Percentiles rank a stretch among this genome's conserved stretches.
These are phyloP conservation scores for Babylonia areolata DNA, from an alignment of 1,140 invertebrate genomes.

Conservation along the genomic window DNA sequence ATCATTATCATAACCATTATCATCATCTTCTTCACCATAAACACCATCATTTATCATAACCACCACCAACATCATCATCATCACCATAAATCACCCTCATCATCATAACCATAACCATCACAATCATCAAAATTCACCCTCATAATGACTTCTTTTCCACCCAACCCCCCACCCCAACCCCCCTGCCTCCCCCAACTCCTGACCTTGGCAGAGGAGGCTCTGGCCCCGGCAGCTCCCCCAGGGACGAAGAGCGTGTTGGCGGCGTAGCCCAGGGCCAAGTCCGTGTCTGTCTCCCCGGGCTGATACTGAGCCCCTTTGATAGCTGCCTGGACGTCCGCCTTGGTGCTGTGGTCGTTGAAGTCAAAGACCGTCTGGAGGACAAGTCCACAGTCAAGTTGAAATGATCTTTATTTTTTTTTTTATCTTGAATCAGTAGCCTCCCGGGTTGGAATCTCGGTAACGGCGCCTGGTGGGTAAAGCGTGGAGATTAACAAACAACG, in stretches of 20 bases:
- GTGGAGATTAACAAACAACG: too few species aligned
- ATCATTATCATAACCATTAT: neutral
- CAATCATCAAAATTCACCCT: neutral
- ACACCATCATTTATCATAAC: neutral
- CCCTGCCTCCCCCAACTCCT: neutral
- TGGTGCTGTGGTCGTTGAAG: constrained; percentile 55
- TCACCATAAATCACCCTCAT: neutral
- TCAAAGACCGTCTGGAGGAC: constrained; percentile 53
- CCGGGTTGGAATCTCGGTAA: too few species aligned
- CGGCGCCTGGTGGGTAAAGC: too few species aligned
- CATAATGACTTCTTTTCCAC: neutral
- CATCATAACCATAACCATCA: too few species aligned
- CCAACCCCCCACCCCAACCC: neutral
- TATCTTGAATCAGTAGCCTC: too few species aligned
- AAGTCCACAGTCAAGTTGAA: too few species aligned
- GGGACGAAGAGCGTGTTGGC: constrained; percentile 13
- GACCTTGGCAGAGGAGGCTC: constrained; percentile 31
- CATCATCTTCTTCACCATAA: neutral
- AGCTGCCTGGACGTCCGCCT: constrained; percentile 42
- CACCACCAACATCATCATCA: neutral
- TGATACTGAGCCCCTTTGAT: constrained; percentile 50
- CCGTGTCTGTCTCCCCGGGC: constrained; percentile 56
- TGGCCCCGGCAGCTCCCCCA: neutral
- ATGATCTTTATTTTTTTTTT: too few species aligned
- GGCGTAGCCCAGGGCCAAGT: constrained; percentile 30